Base-by-base conservation (phyloP, 2,113 vertebrate genomes). In the Malurus melanocephalus region DNA sequence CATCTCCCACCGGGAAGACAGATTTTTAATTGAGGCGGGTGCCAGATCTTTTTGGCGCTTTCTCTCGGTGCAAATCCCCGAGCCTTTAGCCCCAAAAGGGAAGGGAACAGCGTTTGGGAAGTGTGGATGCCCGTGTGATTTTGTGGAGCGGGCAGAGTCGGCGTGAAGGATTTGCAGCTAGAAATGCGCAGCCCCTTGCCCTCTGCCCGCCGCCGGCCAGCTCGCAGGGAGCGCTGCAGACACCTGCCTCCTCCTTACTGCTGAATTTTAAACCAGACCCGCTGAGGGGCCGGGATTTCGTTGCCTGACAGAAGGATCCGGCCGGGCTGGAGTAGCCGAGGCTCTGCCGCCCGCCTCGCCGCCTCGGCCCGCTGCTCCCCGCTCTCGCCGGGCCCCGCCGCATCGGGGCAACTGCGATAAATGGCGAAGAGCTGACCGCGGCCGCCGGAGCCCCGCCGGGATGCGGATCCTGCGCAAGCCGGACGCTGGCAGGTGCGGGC, bases 151-250 rank as follows among this genome's bases (percentile, higher is more conserved):
- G 73, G 52, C 92, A 89, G 89, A 95, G 89, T 68, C n/a, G 15
- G 74, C 72, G 45, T 18, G 91, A 95, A 95, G 20, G 62, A 93
- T 85, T 95, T 87, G 79, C 87, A 62, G 82, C 87, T 92, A 72
- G 81, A 95, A 85, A 89, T 74, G 73, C 75, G 33, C 95, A 60
- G 60, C 83, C 94, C 89, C 96, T 95, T 81, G 76, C 87, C 88
- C 79, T 85, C 94, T 32, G 59, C 68, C 57, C 76, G 28, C 93
- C 86, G 80, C 84, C 80, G 69, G 89, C n/a, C 49, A 27, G 20
- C 26, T 74, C 57, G 3, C 64, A 45, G 64, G n/a, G 88, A 85
- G 40, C 27, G 17, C 77, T 64, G 87, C 77, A 6, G 35, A 55
- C 17, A 60, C 87, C 64, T 48, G 45, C 43, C 53, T 78, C 80